Conservation (phyloP, 2,888 invertebrate genomes). For the Sinopyrophorus schimmeli region DNA sequence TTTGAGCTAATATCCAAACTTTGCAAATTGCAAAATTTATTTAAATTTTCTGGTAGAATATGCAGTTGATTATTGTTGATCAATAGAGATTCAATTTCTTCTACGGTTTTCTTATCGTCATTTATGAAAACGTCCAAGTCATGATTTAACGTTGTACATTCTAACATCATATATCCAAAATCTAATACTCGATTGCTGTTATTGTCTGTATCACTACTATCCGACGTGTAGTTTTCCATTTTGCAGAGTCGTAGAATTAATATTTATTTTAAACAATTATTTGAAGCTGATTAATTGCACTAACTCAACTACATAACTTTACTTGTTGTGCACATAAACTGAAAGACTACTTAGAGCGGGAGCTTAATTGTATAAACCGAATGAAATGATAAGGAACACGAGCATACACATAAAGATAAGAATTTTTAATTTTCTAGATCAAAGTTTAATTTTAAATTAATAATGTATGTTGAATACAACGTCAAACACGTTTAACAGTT, state of each 20-base stretch:
- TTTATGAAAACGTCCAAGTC: constrained; percentile 64
- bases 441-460: too few relatives aligned
- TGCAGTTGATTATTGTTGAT: constrained; percentile 85
- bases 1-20: constrained; percentile 88
- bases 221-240: constrained; percentile 70
- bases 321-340: too few relatives aligned
- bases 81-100: constrained; percentile 72
- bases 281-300: too few relatives aligned
- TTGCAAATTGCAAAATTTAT: constrained; percentile 73
- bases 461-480: too few relatives aligned
- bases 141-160: constrained; percentile 62
- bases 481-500: too few relatives aligned
- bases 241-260: constrained; percentile 1
- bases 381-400: too few relatives aligned
- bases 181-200: constrained; percentile 75
- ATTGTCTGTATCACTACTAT: constrained; percentile 70
- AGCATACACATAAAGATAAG: too few relatives aligned
- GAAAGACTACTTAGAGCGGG: too few relatives aligned
- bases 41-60: constrained; percentile 65
- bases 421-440: too few relatives aligned
- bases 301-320: too few relatives aligned
- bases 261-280: too few relatives aligned
- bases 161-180: constrained; percentile 65
- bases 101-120: constrained; percentile 62
- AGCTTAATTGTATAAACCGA: too few relatives aligned